Evolutionary conservation across 2,888 invertebrate species (phyloP).

Genomic region (Epinotia nisella): DNA sequence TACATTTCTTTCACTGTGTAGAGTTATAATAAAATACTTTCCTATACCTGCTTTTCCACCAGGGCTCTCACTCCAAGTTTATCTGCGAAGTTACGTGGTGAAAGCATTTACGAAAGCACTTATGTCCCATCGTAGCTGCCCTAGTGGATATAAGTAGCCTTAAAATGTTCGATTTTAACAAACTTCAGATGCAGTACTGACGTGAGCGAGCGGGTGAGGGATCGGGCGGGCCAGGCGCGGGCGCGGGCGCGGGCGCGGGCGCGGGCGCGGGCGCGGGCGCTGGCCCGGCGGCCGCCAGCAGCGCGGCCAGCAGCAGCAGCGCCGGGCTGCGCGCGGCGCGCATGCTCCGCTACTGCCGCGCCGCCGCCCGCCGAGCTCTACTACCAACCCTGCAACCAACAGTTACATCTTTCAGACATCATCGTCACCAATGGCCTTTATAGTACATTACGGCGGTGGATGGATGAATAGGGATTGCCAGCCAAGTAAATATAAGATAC

Average conservation of each 20-base stretch:
- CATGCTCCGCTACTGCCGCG: conserved; percentile 42
- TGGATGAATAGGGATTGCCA: too few relatives aligned
- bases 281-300: conserved; percentile 49
- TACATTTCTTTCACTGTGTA: too few relatives aligned
- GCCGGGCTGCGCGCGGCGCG: conserved; percentile 50
- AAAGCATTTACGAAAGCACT: too few relatives aligned
- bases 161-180: too few relatives aligned
- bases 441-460: not conserved
- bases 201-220: conserved; percentile 41
- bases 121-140: too few relatives aligned
- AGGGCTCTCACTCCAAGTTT: too few relatives aligned
- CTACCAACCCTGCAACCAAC: conserved; percentile 33
- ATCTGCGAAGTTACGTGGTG: too few relatives aligned
- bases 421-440: not conserved
- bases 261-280: conserved; percentile 44
- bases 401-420: not conserved
- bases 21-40: too few relatives aligned
- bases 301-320: conserved; percentile 56
- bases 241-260: too few relatives aligned
- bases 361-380: conserved; percentile 12
- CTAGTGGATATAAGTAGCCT: too few relatives aligned
- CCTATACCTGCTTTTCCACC: too few relatives aligned
- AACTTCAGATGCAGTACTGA: not conserved
- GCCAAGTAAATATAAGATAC: too few relatives aligned
- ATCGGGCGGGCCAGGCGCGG: conserved; percentile 35